phyloP scores from a whole-genome alignment of 2,113 vertebrate genomes.

The Spea multiplicata region DNA sequence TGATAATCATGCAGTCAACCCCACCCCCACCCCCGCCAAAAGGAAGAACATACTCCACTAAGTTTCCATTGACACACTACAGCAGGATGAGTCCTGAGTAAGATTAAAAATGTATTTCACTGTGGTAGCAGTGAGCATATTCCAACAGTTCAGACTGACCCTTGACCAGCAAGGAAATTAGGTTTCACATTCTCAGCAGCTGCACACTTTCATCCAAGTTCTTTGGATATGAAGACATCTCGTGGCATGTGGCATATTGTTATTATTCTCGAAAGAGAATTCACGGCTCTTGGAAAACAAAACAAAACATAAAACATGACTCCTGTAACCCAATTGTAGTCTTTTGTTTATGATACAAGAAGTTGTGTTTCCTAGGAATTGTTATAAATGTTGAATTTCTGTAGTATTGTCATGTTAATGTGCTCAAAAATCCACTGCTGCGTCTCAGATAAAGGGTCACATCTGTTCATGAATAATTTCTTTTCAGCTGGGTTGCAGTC shows the following conservation, averaged over 20 bases:
- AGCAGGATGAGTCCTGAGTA: slow-evolving; percentile 82
- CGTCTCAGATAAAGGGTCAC: slow-evolving; percentile 80
- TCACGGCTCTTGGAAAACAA: slow-evolving; percentile 69
- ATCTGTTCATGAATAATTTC: slow-evolving; percentile 91
- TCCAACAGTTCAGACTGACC: slow-evolving; percentile 65
- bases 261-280: slow-evolving; percentile 65
- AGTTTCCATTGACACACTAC: slow-evolving; percentile 66
- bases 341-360: slow-evolving; percentile 52
- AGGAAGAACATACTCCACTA: slow-evolving; percentile 57
- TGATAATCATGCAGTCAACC: slow-evolving; percentile 56
- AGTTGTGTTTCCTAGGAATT: slow-evolving; percentile 62
- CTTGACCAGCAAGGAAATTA: slow-evolving; percentile 79
- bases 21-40: slow-evolving; percentile 53
- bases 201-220: slow-evolving; percentile 64
- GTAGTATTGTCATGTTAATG: slow-evolving; percentile 81
- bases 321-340: slow-evolving; percentile 63
- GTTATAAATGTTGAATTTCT: slow-evolving; percentile 74
- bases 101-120: slow-evolving; percentile 66
- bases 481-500: slow-evolving; percentile 83
- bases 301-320: slow-evolving; percentile 60
- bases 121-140: slow-evolving; percentile 67
- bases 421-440: slow-evolving; percentile 90
- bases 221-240: slow-evolving; percentile 63
- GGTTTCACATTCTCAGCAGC: slow-evolving; percentile 67
- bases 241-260: slow-evolving; percentile 61